Evolutionary conservation across 2,888 invertebrate species (phyloP).

Genomic region (Athetis lepigone): DNA sequence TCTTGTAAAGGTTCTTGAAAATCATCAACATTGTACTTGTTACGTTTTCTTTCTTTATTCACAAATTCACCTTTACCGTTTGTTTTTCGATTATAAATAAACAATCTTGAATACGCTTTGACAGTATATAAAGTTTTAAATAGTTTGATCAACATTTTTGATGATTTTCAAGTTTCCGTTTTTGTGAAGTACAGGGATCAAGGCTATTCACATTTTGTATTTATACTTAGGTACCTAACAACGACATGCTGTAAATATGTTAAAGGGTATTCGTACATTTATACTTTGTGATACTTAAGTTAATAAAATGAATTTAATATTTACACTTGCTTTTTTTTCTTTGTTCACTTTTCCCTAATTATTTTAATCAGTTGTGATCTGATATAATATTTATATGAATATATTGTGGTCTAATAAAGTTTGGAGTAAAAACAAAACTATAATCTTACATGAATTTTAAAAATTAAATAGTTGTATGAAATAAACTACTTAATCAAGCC

Average conservation of each 20-base stretch:
- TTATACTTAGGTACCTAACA: conserved; percentile 37
- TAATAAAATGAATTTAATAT: conserved; percentile 65
- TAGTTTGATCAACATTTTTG: conserved; percentile 3
- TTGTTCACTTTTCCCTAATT: not conserved
- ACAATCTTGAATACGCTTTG: too few species aligned
- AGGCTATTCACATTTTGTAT: conserved; percentile 30
- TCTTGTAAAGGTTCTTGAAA: not conserved
- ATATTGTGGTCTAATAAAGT: too few species aligned
- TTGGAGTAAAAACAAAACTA: too few species aligned
- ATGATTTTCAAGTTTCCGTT: conserved; percentile 9
- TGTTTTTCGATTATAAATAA: too few species aligned
- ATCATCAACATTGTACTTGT: not conserved
- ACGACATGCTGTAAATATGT: conserved; percentile 63
- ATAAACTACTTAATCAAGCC: too few species aligned
- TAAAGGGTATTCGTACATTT: conserved; percentile 59
- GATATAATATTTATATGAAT: too few species aligned
- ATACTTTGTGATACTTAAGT: conserved; percentile 76
- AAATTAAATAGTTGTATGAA: too few species aligned
- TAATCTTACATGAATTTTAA: too few species aligned
- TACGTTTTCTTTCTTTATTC: not conserved
- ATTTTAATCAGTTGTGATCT: not conserved
- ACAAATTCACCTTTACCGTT: too few species aligned
- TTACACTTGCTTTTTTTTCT: conserved; percentile 28
- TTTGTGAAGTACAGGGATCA: conserved; percentile 17
- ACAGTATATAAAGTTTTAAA: not conserved